Percentiles rank a stretch among this genome's conserved stretches.
Evolutionary conservation across 2,797 vertebrate species (phyloP).

Genomic region (Oreortyx pictus): DNA sequence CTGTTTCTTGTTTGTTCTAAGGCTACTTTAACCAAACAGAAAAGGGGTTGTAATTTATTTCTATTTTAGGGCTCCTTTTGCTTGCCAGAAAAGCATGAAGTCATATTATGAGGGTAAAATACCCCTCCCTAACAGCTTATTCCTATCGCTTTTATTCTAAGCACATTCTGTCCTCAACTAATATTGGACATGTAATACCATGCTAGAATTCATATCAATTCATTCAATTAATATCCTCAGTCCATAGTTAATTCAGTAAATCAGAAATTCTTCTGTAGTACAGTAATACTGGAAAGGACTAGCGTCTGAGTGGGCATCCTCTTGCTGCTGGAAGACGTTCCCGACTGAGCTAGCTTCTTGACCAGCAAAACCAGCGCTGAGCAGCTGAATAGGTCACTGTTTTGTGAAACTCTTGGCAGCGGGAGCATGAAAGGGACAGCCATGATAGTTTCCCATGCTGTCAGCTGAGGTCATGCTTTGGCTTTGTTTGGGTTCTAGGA

Average conservation of each 20-base stretch:
- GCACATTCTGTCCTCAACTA: not conserved
- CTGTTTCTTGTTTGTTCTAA: conserved; percentile 46
- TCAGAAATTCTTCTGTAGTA: not conserved
- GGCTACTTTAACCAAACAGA: conserved; percentile 15
- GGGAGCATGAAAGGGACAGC: not conserved
- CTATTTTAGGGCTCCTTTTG: conserved; percentile 25
- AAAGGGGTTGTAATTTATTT: conserved; percentile 14
- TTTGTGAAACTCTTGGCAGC: not conserved
- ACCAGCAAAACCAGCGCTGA: not conserved
- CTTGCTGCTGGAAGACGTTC: not conserved
- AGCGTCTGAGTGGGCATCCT: not conserved
- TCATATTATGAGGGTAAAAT: not conserved
- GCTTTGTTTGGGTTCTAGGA: not conserved
- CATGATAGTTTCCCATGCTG: not conserved
- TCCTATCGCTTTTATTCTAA: not conserved
- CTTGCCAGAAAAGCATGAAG: conserved; percentile 3
- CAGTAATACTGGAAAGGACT: not conserved
- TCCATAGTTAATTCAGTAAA: not conserved
- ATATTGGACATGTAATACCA: not conserved
- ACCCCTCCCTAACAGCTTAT: not conserved
- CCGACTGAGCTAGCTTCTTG: not conserved
- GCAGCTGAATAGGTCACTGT: not conserved
- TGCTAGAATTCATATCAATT: not conserved
- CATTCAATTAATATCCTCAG: not conserved
- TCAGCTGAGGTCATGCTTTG: not conserved